A percentile compares a stretch with the other conserved stretches of the same genome.
These are phyloP conservation scores for Karalla daura DNA, from an alignment of 2,797 vertebrate genomes.

Conservation along the genomic window DNA sequence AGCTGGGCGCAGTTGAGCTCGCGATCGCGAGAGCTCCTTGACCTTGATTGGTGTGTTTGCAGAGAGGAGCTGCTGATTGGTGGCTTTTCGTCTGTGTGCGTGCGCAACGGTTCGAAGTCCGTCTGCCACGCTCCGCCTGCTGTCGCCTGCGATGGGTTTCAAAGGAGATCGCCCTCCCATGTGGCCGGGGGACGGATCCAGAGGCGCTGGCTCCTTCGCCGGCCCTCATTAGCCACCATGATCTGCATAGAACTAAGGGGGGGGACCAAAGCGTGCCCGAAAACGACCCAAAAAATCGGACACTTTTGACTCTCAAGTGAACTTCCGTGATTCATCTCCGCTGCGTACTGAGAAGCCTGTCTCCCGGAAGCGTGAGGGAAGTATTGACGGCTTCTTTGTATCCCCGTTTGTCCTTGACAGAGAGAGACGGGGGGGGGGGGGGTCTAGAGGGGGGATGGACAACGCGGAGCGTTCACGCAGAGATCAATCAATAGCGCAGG, in stretches of 20 bases:
- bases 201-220: neutral
- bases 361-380: neutral
- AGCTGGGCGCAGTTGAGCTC: neutral
- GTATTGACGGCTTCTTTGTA: conserved; percentile 39
- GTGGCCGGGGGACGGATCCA: neutral
- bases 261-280: neutral
- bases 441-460: conserved; percentile 25
- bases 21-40: neutral
- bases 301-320: neutral
- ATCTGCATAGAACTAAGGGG: neutral
- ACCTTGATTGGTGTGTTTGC: neutral
- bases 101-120: neutral
- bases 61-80: neutral
- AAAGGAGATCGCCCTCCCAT: conserved; percentile 11
- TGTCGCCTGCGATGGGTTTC: conserved; percentile 13
- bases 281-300: conserved; percentile 7
- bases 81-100: neutral
- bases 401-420: conserved; percentile 34
- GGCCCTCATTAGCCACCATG: neutral
- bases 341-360: conserved; percentile 9
- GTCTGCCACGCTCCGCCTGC: conserved; percentile 15
- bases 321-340: neutral
- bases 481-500: conserved; percentile 53
- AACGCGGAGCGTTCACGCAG: conserved; percentile 31
- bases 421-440: conserved; percentile 19